A percentile compares a stretch with the other conserved stretches of the same genome.
Conservation (phyloP, 2,888 invertebrate genomes). For the Leptinotarsa tumamoca region DNA sequence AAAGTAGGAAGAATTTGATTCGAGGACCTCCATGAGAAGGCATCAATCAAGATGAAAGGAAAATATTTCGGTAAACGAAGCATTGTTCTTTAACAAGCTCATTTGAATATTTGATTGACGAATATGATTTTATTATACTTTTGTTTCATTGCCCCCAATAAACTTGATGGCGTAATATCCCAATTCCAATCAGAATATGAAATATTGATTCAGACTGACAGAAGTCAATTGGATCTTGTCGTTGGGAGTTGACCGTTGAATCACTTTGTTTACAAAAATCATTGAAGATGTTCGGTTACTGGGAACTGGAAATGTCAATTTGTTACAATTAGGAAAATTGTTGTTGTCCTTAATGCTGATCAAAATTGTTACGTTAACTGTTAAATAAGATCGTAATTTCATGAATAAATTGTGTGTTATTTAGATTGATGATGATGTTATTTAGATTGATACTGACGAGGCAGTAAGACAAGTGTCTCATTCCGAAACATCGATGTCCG, state of each 20-base stretch:
- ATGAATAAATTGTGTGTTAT: no score
- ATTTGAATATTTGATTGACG: slow-evolving; percentile 8
- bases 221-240: slow-evolving; percentile 14
- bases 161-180: background rate
- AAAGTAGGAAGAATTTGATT: background rate
- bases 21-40: background rate
- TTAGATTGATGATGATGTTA: no score
- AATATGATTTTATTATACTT: slow-evolving; percentile 4
- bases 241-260: background rate
- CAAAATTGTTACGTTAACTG: no score
- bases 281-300: background rate
- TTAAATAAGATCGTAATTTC: no score
- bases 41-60: background rate
- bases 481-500: no score
- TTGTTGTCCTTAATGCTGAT: background rate
- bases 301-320: no score
- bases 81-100: slow-evolving; percentile 3
- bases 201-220: slow-evolving; percentile 21
- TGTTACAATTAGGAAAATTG: background rate
- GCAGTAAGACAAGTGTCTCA: no score
- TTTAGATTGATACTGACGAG: no score
- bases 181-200: background rate
- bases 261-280: background rate
- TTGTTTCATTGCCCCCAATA: background rate
- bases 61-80: background rate